These are phyloP conservation scores for Eulemur rubriventer DNA, from an alignment of 2,797 vertebrate genomes.

Conservation along the genomic window DNA sequence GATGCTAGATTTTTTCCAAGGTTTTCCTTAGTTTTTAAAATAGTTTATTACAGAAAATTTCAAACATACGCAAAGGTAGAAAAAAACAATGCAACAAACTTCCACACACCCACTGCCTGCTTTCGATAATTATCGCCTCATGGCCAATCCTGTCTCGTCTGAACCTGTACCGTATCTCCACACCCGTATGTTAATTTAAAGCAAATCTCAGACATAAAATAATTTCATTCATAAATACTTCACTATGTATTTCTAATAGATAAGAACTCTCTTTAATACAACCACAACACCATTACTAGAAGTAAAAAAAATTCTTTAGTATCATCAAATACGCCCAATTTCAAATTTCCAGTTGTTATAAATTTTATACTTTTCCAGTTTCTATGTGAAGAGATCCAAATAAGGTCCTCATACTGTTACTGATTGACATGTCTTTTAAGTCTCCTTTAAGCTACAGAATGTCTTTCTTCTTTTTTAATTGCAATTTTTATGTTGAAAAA, in stretches of 20 bases:
- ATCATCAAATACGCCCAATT: neutral
- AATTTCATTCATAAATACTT: constrained; percentile 16
- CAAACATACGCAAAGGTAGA: neutral
- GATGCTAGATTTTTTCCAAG: neutral
- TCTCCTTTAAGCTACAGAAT: neutral
- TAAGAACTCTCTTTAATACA: neutral
- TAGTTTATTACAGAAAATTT: neutral
- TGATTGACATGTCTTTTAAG: neutral
- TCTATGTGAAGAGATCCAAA: neutral
- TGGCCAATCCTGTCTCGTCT: neutral
- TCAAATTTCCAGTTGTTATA: neutral
- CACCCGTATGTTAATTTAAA: neutral
- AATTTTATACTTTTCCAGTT: neutral
- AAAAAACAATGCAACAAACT: neutral
- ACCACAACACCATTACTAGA: neutral
- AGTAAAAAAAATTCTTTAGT: neutral
- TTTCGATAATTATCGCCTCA: constrained; percentile 16
- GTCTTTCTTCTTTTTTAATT: neutral
- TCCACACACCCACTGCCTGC: neutral
- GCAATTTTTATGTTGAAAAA: neutral
- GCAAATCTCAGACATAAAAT: constrained; percentile 25
- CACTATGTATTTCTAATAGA: neutral
- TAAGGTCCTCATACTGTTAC: neutral
- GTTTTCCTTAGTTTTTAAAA: constrained; percentile 27
- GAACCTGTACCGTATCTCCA: neutral